Evolutionary conservation across 2,888 invertebrate species (phyloP).

Genomic region (Himalopsyche japonica): DNA sequence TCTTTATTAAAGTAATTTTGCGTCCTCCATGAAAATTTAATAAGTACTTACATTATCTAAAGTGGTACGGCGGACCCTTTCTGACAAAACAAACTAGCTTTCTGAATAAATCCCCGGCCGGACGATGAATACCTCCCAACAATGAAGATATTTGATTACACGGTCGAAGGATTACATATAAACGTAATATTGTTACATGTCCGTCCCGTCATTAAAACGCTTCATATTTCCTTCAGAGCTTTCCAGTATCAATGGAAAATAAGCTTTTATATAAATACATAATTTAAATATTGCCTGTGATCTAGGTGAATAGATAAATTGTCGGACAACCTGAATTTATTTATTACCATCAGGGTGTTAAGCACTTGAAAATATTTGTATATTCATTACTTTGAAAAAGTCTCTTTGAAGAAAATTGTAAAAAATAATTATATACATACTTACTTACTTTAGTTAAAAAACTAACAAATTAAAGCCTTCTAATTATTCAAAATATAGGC

Average conservation of each 20-base stretch:
- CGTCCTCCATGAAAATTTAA: not conserved
- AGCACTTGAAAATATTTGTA: too few species aligned
- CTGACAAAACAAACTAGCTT: not conserved
- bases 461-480: too few species aligned
- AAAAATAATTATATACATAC: too few species aligned
- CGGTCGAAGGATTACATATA: not conserved
- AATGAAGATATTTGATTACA: not conserved
- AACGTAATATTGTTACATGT: not conserved
- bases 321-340: too few species aligned
- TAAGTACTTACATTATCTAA: not conserved
- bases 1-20: not conserved
- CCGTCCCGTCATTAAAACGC: not conserved
- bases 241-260: not conserved
- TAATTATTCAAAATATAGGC: too few species aligned
- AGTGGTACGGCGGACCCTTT: not conserved
- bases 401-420: too few species aligned
- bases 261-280: too few species aligned
- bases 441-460: too few species aligned
- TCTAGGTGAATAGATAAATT: too few species aligned
- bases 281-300: too few species aligned
- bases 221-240: not conserved
- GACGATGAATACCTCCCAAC: not conserved
- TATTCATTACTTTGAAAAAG: not conserved
- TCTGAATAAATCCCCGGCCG: not conserved
- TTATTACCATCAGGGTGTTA: too few species aligned